These are phyloP conservation scores for Eospalax fontanierii DNA, from an alignment of 2,797 vertebrate species.

Conservation along the genomic window DNA sequence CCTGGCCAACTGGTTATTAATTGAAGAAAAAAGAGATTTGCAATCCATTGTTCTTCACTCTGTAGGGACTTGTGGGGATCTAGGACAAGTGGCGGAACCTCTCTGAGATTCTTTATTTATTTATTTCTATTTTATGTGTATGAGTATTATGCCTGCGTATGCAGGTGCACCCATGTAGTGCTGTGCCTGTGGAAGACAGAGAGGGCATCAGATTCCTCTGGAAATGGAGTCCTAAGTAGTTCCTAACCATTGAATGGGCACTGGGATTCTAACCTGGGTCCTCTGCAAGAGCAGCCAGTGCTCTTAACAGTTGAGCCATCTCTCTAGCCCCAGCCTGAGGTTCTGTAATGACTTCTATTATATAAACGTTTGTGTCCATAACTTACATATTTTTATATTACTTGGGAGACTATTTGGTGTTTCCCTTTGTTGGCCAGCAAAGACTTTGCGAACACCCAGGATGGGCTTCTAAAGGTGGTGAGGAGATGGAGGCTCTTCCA, in stretches of 20 bases:
- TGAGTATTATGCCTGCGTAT: too few species aligned
- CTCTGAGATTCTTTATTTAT: neutral
- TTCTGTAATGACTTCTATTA: neutral
- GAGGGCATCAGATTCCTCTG: too few species aligned
- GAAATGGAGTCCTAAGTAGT: too few species aligned
- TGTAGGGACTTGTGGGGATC: neutral
- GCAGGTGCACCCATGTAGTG: too few species aligned
- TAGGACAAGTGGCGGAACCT: neutral
- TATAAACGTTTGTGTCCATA: neutral
- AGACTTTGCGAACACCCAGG: neutral
- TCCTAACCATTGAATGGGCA: too few species aligned
- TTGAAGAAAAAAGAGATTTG: neutral
- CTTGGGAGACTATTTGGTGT: neutral
- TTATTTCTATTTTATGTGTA: too few species aligned
- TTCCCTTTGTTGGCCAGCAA: conserved; percentile 3
- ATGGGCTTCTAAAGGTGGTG: neutral
- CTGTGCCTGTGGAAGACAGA: too few species aligned
- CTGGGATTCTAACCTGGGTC: too few species aligned
- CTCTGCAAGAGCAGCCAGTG: too few species aligned
- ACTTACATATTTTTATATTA: neutral
- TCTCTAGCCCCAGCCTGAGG: too few species aligned
- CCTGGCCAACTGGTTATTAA: neutral
- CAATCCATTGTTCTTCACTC: neutral
- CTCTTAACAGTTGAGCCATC: too few species aligned
- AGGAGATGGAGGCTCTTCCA: neutral